A percentile compares a stretch with the other conserved stretches of the same genome.
Evolutionary conservation across 2,113 vertebrate genomes (phyloP).

Genomic region (Pampusana beccarii): DNA sequence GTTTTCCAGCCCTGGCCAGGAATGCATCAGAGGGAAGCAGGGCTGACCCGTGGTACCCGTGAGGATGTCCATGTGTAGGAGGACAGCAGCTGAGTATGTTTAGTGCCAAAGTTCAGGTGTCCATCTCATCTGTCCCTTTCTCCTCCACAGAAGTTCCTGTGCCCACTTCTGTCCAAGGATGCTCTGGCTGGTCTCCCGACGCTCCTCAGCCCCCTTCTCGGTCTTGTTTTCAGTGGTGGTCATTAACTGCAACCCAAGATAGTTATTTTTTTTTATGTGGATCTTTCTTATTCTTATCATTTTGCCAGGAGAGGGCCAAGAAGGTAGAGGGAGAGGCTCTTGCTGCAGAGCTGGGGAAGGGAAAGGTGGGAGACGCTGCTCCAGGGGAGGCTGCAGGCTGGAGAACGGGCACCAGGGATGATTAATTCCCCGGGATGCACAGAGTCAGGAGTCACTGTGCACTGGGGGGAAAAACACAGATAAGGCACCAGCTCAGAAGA

Average conservation of each 20-base stretch:
- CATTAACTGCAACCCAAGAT: neutral
- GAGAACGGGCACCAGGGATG: neutral
- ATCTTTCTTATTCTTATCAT: neutral
- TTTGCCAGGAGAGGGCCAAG: neutral
- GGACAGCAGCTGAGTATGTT: neutral
- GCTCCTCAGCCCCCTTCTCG: neutral
- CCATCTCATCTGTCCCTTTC: neutral
- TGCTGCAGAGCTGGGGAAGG: neutral
- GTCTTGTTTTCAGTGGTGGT: neutral
- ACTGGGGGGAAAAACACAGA: neutral
- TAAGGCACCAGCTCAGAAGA: neutral
- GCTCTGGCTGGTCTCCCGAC: neutral
- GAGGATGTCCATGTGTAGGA: neutral
- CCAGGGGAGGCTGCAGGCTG: neutral
- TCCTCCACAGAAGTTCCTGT: neutral
- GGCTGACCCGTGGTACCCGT: neutral
- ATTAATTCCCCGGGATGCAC: neutral
- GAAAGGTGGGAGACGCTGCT: neutral
- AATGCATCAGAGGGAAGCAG: neutral
- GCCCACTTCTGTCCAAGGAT: neutral
- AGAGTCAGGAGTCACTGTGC: neutral
- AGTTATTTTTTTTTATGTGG: neutral
- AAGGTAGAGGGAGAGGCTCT: neutral
- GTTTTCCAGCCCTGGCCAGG: neutral
- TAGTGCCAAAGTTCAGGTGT: neutral